Conservation (phyloP, 2,888 invertebrate species). For the Acanthoscelides obtectus region DNA sequence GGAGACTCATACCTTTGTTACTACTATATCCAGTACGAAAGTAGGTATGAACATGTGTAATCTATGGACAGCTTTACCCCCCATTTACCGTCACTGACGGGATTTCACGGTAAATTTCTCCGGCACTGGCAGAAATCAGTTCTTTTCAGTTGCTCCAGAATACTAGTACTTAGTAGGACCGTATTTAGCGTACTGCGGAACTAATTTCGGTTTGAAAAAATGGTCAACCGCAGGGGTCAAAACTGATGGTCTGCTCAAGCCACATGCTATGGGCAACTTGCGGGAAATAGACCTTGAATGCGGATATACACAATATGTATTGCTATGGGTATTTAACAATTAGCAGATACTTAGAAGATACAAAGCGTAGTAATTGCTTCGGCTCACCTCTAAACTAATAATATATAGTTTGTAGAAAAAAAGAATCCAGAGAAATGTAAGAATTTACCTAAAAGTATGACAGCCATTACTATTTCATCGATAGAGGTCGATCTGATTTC, state of each 20-base stretch:
- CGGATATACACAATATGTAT: not conserved
- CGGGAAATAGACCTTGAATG: not conserved
- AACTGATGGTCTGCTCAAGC: conserved; percentile 5
- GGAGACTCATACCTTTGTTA: no score
- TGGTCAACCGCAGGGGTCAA: conserved; percentile 26
- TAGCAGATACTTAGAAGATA: not conserved
- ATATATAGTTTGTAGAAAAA: no score
- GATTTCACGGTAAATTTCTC: conserved; percentile 22
- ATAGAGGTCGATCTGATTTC: no score
- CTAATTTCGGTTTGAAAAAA: conserved; percentile 16
- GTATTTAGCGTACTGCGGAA: conserved; percentile 9
- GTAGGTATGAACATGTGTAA: no score
- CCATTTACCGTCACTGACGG: conserved; percentile 1
- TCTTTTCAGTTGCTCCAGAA: conserved; percentile 20
- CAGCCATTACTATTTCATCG: no score
- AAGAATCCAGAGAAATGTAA: no score
- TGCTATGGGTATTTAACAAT: not conserved
- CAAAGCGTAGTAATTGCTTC: no score
- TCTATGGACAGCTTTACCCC: not conserved
- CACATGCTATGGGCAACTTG: not conserved
- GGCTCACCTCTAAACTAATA: no score
- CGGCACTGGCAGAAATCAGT: conserved; percentile 19
- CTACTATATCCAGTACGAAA: no score
- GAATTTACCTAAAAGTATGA: no score
- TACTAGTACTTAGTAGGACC: not conserved